Evolutionary conservation across 2,113 vertebrate species (phyloP).

Genomic region (Muscicapa adusta): DNA sequence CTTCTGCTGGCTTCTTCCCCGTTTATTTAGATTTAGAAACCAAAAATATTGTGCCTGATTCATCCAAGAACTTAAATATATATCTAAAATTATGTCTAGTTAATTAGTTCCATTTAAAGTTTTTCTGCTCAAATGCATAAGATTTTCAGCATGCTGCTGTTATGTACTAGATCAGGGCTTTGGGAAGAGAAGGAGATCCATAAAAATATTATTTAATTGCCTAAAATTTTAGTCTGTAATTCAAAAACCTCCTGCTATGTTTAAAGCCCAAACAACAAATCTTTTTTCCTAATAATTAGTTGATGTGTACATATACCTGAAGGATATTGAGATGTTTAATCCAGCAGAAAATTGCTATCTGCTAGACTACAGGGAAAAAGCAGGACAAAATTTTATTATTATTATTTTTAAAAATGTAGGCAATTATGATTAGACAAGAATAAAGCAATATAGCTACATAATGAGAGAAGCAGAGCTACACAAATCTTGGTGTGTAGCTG

Average conservation of each 20-base stretch:
- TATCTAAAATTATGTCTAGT: slow-evolving; percentile 6
- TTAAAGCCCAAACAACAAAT: slow-evolving; percentile 9
- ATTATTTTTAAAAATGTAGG: background rate
- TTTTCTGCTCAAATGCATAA: background rate
- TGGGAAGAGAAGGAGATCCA: background rate
- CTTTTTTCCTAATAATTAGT: background rate
- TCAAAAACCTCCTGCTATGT: slow-evolving; percentile 9
- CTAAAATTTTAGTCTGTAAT: background rate
- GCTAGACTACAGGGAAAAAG: background rate
- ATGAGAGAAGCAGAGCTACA: background rate
- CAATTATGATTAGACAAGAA: background rate
- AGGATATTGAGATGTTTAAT: slow-evolving; percentile 20
- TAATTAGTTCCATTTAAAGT: slow-evolving; percentile 28
- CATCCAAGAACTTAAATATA: background rate
- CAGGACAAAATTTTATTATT: background rate
- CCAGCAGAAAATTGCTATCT: slow-evolving; percentile 31
- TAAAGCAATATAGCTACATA: background rate
- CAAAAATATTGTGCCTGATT: background rate
- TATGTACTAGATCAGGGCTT: background rate
- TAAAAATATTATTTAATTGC: background rate
- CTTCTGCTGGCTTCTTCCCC: background rate
- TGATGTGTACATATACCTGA: background rate
- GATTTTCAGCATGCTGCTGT: background rate
- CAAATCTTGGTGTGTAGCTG: background rate
- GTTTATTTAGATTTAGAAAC: background rate